Conservation (phyloP, 2,113 vertebrate species). For the Eubucco bourcierii region DNA sequence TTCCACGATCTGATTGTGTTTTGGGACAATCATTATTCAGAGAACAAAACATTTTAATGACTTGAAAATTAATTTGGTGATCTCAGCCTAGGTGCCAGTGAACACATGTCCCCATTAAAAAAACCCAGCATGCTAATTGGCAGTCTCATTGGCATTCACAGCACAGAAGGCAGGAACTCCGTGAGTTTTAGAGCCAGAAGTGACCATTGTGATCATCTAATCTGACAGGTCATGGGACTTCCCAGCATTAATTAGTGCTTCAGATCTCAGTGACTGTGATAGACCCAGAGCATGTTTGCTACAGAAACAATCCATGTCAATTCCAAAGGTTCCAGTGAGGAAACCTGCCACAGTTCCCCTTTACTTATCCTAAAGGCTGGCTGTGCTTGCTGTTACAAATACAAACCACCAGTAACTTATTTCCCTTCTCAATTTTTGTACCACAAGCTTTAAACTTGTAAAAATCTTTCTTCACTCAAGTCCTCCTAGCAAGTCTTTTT, state of each 20-base stretch:
- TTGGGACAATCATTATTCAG: slow-evolving; percentile 52
- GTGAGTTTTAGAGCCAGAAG: slow-evolving; percentile 56
- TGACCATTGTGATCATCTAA: slow-evolving; percentile 54
- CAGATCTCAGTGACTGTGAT: slow-evolving; percentile 1
- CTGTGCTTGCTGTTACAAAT: not conserved
- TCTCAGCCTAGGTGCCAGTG: slow-evolving; percentile 36
- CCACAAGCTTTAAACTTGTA: not conserved
- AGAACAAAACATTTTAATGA: slow-evolving; percentile 47
- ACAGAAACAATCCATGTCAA: not conserved
- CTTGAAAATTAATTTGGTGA: slow-evolving; percentile 68
- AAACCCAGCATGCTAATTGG: slow-evolving; percentile 54
- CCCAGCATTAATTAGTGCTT: slow-evolving; percentile 41
- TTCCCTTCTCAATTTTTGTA: not conserved
- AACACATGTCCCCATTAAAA: slow-evolving; percentile 30
- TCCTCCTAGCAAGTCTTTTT: not conserved
- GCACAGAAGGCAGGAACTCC: slow-evolving; percentile 31
- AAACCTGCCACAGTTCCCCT: not conserved
- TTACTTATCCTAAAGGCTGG: not conserved
- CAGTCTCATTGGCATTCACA: slow-evolving; percentile 65
- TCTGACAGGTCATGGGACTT: slow-evolving; percentile 38
- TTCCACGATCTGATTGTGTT: slow-evolving; percentile 38
- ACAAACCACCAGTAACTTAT: no score
- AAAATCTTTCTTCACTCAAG: not conserved
- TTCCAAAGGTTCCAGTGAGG: not conserved
- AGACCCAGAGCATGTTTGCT: not conserved